Conservation (phyloP, 2,113 vertebrate genomes). For the Phylloscopus trochilus region DNA sequence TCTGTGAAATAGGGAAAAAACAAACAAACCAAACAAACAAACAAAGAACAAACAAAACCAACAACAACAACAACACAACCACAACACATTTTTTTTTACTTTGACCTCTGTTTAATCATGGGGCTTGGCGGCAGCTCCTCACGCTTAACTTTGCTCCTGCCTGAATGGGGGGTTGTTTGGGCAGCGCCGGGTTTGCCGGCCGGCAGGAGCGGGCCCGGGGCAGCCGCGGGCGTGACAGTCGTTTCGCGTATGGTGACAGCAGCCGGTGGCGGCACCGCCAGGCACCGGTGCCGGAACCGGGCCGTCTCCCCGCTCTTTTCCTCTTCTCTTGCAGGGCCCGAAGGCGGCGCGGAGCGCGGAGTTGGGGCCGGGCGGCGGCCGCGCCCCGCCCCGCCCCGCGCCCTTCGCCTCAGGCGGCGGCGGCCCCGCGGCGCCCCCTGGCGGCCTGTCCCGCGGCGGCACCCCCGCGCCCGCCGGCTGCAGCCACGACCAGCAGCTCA, state of each 20-base stretch:
- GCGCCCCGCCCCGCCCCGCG: background rate
- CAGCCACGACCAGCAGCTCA: slow-evolving; percentile 76
- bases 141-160: background rate
- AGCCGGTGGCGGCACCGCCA: background rate
- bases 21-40: too few relatives aligned
- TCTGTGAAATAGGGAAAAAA: background rate
- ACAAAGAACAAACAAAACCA: background rate
- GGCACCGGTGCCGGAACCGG: rapidly evolving
- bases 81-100: background rate
- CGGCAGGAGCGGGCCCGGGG: background rate
- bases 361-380: background rate
- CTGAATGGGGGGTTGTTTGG: rapidly evolving
- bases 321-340: background rate
- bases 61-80: rapidly evolving
- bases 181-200: background rate
- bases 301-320: background rate
- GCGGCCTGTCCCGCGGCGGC: background rate
- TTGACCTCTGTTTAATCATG: background rate
- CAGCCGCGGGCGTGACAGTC: rapidly evolving
- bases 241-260: rapidly evolving
- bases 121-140: background rate
- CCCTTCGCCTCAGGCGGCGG: background rate
- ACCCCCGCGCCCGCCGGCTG: slow-evolving; percentile 44
- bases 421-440: slow-evolving; percentile 38
- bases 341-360: background rate